Evolutionary conservation across 2,888 invertebrate species (phyloP).

Genomic region (Cynaeus angustus): DNA sequence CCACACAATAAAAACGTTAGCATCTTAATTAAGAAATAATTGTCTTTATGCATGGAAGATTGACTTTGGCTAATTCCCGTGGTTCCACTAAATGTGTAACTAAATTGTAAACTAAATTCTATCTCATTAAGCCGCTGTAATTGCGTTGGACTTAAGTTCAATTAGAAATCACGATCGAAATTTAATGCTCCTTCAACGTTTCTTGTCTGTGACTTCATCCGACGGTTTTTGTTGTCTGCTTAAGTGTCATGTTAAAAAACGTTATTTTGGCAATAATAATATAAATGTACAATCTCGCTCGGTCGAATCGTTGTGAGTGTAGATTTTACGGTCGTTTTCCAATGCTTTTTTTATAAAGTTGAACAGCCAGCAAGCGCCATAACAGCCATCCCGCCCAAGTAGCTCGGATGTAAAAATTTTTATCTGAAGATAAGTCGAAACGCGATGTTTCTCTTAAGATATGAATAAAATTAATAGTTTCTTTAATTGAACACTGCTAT

Average conservation of each 20-base stretch:
- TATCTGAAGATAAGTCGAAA: constrained; percentile 5
- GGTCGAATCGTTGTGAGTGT: background rate
- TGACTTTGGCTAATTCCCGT: no score
- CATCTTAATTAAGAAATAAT: no score
- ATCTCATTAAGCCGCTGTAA: no score
- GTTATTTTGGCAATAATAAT: constrained; percentile 11
- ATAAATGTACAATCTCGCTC: constrained; percentile 5
- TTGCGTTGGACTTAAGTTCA: no score
- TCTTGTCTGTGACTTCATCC: no score
- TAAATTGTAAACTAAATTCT: no score
- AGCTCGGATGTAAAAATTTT: constrained; percentile 8
- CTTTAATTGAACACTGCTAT: constrained; percentile 34
- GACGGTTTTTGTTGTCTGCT: constrained; percentile 1
- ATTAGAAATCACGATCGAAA: no score
- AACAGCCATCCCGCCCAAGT: constrained; percentile 24
- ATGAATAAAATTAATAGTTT: constrained; percentile 40
- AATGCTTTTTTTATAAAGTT: constrained; percentile 7
- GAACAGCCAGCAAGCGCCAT: constrained; percentile 13
- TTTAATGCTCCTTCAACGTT: no score
- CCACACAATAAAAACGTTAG: no score
- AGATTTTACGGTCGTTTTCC: constrained; percentile 3
- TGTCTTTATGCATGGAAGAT: no score
- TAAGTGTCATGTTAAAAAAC: constrained; percentile 1
- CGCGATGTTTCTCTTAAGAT: constrained; percentile 2
- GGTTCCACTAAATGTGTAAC: no score